A percentile compares a stretch with the other conserved stretches of the same genome.
Conservation (phyloP, 2,797 vertebrate species). For the Cryptoprocta ferox region DNA sequence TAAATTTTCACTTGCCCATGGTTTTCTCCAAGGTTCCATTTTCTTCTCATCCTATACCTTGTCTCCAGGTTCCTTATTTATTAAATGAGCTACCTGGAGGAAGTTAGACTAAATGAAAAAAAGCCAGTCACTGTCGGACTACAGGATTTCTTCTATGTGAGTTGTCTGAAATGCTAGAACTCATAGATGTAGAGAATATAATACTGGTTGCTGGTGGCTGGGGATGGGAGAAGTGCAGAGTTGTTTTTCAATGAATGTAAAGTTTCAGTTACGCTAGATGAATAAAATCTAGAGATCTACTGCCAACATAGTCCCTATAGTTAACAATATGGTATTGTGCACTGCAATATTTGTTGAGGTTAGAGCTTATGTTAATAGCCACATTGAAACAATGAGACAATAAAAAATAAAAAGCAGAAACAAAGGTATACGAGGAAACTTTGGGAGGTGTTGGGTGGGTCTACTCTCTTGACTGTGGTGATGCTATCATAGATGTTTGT, state of each 20-base stretch:
- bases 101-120: background rate
- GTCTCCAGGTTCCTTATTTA: background rate
- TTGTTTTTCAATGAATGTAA: background rate
- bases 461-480: background rate
- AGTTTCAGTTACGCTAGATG: background rate
- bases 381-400: background rate
- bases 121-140: background rate
- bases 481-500: background rate
- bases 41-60: background rate
- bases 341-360: background rate
- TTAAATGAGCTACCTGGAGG: background rate
- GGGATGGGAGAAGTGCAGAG: background rate
- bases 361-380: background rate
- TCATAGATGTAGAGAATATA: background rate
- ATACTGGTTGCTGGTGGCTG: background rate
- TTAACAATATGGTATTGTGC: background rate
- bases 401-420: background rate
- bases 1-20: background rate
- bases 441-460: background rate
- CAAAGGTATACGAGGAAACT: background rate
- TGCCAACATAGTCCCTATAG: background rate
- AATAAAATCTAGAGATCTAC: background rate
- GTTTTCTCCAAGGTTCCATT: background rate
- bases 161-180: background rate
- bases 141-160: background rate